Conservation (phyloP, 1,140 invertebrate species). For the Oryzaephilus surinamensis region DNA sequence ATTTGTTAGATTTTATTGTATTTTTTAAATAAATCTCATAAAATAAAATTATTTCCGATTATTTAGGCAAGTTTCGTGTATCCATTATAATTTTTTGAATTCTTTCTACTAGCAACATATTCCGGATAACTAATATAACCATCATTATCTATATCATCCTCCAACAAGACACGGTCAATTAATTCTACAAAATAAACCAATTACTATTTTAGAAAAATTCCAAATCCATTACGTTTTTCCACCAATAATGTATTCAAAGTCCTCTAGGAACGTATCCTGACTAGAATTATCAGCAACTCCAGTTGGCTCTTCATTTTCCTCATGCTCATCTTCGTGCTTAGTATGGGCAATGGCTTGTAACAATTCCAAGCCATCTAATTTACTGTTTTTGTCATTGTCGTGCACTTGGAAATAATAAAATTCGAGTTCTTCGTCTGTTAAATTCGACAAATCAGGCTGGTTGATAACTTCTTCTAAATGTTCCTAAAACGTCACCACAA, state of each 20-base stretch:
- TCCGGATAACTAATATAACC: constrained; percentile 75
- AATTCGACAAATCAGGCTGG: constrained; percentile 46
- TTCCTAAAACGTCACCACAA: constrained; percentile 45
- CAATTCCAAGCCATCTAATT: constrained; percentile 71
- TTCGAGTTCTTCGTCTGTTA: constrained; percentile 65
- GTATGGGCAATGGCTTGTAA: constrained; percentile 56
- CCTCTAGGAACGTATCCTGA: too few species aligned
- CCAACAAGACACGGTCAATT: constrained; percentile 65
- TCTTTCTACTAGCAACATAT: constrained; percentile 50
- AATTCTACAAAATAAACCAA: constrained; percentile 46
- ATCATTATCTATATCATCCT: constrained; percentile 70
- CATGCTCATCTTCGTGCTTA: constrained; percentile 38
- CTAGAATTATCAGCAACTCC: too few species aligned
- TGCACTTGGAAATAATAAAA: constrained; percentile 58
- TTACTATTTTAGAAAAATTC: constrained; percentile 4
- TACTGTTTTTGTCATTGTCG: constrained; percentile 69
- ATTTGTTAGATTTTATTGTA: too few species aligned
- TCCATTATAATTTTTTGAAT: too few species aligned
- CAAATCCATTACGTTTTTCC: constrained; percentile 9
- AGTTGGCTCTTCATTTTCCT: constrained; percentile 24
- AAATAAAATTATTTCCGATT: too few species aligned
- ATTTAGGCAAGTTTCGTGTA: too few species aligned
- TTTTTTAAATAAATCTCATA: too few species aligned
- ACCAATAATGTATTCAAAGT: constrained; percentile 42
- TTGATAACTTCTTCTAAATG: constrained; percentile 51